A percentile compares a stretch with the other conserved stretches of the same genome.
These are phyloP conservation scores for Notolepis coatsorum DNA, from an alignment of 2,797 vertebrate genomes.

Conservation along the genomic window DNA sequence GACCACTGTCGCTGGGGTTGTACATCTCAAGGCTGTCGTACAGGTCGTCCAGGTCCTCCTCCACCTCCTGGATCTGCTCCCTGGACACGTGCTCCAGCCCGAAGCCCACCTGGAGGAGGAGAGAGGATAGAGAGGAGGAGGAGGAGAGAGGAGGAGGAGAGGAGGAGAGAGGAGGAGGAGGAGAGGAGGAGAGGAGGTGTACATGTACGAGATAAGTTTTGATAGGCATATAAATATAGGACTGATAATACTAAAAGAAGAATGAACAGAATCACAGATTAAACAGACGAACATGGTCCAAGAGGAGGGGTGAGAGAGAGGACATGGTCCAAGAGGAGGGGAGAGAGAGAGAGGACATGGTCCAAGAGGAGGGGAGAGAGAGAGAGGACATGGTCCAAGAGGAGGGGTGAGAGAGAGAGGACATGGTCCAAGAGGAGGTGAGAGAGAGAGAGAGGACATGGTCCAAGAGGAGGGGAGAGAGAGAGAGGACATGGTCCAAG, in stretches of 20 bases:
- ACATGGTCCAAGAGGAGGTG: too few species aligned
- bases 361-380: neutral
- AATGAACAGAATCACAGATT: too few species aligned
- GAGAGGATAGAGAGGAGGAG: neutral
- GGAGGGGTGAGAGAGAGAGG: too few species aligned
- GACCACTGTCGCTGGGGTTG: conserved; percentile 98
- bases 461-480: too few species aligned
- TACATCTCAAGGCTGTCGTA: conserved; percentile 98
- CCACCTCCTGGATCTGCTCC: conserved; percentile 96
- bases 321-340: neutral
- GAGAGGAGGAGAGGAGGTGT: neutral
- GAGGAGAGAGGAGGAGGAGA: neutral
- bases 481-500: too few species aligned
- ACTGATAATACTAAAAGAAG: too few species aligned
- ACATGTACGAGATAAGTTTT: too few species aligned
- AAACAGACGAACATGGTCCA: neutral
- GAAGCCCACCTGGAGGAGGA: conserved; percentile 84
- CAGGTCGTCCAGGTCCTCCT: conserved; percentile 95
- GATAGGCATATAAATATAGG: too few species aligned
- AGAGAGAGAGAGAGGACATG: too few species aligned
- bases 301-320: neutral
- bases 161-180: neutral
- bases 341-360: neutral
- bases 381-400: too few species aligned
- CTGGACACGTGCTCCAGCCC: conserved; percentile 89